A percentile compares a stretch with the other conserved stretches of the same genome.
These are phyloP conservation scores for Oceanodroma tethys DNA, from an alignment of 2,113 vertebrate species.

Conservation along the genomic window DNA sequence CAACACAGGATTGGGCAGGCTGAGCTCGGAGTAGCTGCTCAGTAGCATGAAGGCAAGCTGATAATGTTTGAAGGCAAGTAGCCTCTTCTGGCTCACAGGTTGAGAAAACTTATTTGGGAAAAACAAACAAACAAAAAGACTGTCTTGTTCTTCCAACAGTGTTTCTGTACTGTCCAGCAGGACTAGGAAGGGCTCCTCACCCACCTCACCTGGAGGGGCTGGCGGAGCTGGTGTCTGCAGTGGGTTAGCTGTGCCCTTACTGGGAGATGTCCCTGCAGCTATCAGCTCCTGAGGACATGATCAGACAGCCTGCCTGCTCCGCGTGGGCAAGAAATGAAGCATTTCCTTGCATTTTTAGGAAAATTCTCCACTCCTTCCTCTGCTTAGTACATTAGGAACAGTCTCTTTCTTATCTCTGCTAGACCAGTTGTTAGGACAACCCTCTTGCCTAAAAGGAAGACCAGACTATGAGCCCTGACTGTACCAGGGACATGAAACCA, in stretches of 20 bases:
- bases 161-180: accelerated
- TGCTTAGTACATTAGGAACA: background rate
- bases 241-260: background rate
- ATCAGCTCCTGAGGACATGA: background rate
- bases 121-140: accelerated
- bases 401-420: background rate
- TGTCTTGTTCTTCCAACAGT: background rate
- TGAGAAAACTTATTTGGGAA: background rate
- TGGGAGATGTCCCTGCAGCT: background rate
- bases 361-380: background rate
- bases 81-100: background rate
- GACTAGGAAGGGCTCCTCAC: background rate
- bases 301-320: background rate
- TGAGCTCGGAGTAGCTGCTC: background rate
- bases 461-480: background rate
- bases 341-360: background rate
- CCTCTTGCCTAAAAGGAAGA: background rate
- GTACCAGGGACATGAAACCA: background rate
- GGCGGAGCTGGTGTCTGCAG: background rate
- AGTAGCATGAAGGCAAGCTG: background rate
- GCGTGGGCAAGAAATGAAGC: background rate
- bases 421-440: background rate
- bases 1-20: background rate
- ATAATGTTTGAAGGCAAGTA: background rate
- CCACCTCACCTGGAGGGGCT: background rate